Evolutionary conservation across 2,113 vertebrate species (phyloP), one percentile per base, ranked within the genome.

Genomic region (Gnathonemus longibarbis): DNA sequence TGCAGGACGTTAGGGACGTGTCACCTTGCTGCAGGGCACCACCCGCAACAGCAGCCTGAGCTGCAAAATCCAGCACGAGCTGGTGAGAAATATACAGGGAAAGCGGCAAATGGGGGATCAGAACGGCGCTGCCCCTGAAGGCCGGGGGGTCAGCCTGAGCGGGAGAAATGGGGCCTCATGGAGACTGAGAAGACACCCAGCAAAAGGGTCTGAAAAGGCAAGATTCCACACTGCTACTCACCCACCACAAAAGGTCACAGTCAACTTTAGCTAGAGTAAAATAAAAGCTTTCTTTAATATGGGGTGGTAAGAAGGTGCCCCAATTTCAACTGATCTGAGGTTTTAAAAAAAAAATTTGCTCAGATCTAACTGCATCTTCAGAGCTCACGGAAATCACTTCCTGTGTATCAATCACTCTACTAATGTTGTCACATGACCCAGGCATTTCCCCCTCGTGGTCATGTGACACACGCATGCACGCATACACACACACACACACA

Each of bases 401-500:
- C 95, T 94, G 91, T 93, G 93, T 93, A 92, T 95, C 95, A 95
- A 94, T 95, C 89, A 93, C 94, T 92, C 92, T 94, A 95, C 93
- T 93, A 93, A 95, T 92, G 66, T 93, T 90, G 90, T 96, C 97
- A 97, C 89, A 94, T 97, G 97, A 97, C 94, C 89, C 94, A 95
- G 95, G 94, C 95, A 97, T 96, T 96, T 96, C 95, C 95, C 74
- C 94, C 93, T 88, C 31, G 35, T 91, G 90, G 94, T 97, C 97
- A 97, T 93, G 94, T 97, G 97, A 97, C 96, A 94, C 94, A 92
- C 95, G 93, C 94, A 93, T 92, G 86, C 89, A 56, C 92, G 49
- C 92, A 91, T 87, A 90, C 49, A 93, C 94, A 93, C 93, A 88
- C 90, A 74, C 92, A 91, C 89, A 90, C 49, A 90, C 31, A 83